Evolutionary conservation across 2,113 vertebrate genomes (phyloP).

Genomic region (Pterocles burchelli): DNA sequence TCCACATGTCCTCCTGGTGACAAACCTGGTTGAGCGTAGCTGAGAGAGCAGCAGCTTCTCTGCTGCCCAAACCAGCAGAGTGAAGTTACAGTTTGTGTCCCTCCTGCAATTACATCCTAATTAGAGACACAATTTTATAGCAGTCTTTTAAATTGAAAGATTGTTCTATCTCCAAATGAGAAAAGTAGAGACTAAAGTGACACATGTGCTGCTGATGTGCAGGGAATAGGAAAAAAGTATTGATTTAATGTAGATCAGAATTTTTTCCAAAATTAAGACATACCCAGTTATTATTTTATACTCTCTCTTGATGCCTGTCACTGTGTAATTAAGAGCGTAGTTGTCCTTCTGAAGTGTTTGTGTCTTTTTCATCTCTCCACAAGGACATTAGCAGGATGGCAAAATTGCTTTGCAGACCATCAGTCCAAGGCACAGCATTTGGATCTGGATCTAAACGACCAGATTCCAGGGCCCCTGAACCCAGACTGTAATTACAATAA

Average conservation of each 20-base stretch:
- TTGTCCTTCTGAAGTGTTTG: constrained; percentile 37
- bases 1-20: neutral
- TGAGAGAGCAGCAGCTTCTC: neutral
- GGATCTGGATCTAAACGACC: neutral
- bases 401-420: neutral
- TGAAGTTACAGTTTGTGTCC: neutral
- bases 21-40: neutral
- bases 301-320: constrained; percentile 21
- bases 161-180: neutral
- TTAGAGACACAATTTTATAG: neutral
- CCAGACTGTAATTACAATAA: neutral
- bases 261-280: constrained; percentile 36
- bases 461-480: neutral
- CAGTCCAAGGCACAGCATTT: neutral
- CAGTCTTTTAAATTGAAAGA: constrained; percentile 9
- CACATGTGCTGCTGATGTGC: neutral
- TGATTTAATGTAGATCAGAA: neutral
- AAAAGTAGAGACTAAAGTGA: neutral
- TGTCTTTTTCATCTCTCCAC: neutral
- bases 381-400: constrained; percentile 7
- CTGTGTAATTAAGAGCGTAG: constrained; percentile 36
- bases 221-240: neutral
- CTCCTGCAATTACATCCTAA: neutral
- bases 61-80: neutral
- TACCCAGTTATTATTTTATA: neutral